A percentile compares a stretch with the other conserved stretches of the same genome.
These are phyloP conservation scores for Venustoraphidia nigricollis DNA, from an alignment of 2,888 invertebrate genomes.

Conservation along the genomic window DNA sequence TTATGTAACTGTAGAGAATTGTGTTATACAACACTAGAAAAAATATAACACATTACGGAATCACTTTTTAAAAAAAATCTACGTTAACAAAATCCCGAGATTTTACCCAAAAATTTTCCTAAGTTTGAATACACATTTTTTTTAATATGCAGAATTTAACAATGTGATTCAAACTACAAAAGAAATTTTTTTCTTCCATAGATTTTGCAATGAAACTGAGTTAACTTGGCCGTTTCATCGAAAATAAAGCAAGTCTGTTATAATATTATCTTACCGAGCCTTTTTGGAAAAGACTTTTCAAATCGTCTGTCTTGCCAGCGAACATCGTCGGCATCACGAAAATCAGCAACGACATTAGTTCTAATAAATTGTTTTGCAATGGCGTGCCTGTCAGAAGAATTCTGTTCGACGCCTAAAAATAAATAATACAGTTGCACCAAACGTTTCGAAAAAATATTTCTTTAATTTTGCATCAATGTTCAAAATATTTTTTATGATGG, in stretches of 20 bases:
- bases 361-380: slow-evolving; percentile 87
- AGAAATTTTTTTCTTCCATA: no score
- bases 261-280: slow-evolving; percentile 35
- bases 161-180: no score
- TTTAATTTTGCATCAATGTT: slow-evolving; percentile 4
- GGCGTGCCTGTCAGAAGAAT: slow-evolving; percentile 91
- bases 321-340: slow-evolving; percentile 96
- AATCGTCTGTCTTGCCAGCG: slow-evolving; percentile 69
- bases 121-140: no score
- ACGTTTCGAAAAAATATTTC: slow-evolving; percentile 1
- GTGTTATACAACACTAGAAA: no score
- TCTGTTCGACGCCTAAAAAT: slow-evolving; percentile 59
- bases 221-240: slow-evolving; percentile 10
- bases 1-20: slow-evolving; percentile 1
- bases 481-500: slow-evolving; percentile 4
- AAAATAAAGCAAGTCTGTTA: slow-evolving; percentile 2
- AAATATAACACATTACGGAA: background rate
- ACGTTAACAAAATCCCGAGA: no score
- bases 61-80: no score
- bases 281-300: slow-evolving; percentile 77
- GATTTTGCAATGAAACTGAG: no score
- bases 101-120: no score
- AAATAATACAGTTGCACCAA: slow-evolving; percentile 2
- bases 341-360: slow-evolving; percentile 86
- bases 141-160: no score